Conservation (phyloP, 2,888 invertebrate genomes). For the Pristionchus arcanus region DNA sequence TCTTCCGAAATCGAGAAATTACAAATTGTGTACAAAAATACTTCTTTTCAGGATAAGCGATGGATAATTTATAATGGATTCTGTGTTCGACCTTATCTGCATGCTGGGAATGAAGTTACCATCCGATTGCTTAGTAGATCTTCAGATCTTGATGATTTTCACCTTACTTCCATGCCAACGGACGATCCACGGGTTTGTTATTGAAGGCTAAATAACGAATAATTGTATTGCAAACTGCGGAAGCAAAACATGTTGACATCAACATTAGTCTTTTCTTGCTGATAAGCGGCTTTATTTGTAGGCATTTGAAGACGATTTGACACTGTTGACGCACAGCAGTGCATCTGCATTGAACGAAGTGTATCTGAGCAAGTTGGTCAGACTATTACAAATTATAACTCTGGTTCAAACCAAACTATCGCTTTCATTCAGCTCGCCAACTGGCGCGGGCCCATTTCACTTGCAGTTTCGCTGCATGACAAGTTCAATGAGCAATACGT, state of each 20-base stretch:
- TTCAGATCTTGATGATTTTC: neutral
- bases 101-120: neutral
- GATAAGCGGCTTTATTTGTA: neutral
- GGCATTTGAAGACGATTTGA: slow-evolving; percentile 31
- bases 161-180: neutral
- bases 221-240: too few relatives aligned
- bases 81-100: slow-evolving; percentile 14
- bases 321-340: slow-evolving; percentile 27
- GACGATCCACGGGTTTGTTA: neutral
- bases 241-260: too few relatives aligned
- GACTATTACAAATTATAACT: neutral
- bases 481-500: neutral
- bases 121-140: neutral
- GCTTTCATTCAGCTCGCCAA: neutral
- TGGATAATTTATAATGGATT: slow-evolving; percentile 7
- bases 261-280: neutral
- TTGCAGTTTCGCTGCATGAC: neutral
- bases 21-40: too few relatives aligned
- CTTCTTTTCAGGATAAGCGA: neutral
- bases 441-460: slow-evolving; percentile 38
- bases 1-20: too few relatives aligned
- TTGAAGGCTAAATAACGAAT: too few relatives aligned
- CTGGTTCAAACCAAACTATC: too few relatives aligned
- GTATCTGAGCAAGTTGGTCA: slow-evolving; percentile 24
- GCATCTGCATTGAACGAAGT: neutral